Percentiles rank a stretch among this genome's conserved stretches.
These are phyloP conservation scores for Amazona guildingii DNA, from an alignment of 2,113 vertebrate genomes.

Conservation along the genomic window DNA sequence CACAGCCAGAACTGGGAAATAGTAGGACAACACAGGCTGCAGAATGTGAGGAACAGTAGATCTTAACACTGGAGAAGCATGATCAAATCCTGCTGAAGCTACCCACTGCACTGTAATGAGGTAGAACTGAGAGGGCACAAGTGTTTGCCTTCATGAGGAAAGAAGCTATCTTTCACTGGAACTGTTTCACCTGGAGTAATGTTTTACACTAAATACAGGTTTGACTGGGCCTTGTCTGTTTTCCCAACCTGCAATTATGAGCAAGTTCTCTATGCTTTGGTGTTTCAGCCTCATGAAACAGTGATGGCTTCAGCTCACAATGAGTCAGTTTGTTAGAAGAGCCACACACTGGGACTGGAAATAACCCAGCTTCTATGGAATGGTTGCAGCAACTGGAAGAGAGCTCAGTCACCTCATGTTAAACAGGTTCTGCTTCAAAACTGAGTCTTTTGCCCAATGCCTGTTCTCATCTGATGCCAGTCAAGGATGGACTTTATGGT, in stretches of 20 bases:
- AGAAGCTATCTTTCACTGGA: background rate
- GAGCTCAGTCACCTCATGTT: background rate
- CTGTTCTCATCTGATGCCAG: background rate
- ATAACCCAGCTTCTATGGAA: background rate
- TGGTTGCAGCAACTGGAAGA: background rate
- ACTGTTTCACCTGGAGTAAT: background rate
- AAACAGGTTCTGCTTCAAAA: slow-evolving; percentile 24
- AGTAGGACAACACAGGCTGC: fast-evolving
- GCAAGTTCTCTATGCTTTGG: background rate
- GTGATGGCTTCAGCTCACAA: background rate
- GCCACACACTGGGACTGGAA: background rate
- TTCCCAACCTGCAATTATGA: background rate
- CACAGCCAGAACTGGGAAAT: fast-evolving
- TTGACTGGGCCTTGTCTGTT: background rate
- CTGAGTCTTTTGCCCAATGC: background rate
- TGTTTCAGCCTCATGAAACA: background rate
- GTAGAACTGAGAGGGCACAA: background rate
- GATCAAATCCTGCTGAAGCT: fast-evolving
- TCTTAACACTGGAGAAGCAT: fast-evolving
- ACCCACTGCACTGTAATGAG: background rate
- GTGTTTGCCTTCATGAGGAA: too few relatives aligned
- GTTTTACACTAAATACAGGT: background rate
- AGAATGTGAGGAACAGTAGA: background rate
- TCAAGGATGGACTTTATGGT: background rate
- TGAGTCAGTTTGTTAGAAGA: background rate